Base-by-base conservation (phyloP, 1,140 invertebrate genomes). In the Dendroctonus ponderosae region DNA sequence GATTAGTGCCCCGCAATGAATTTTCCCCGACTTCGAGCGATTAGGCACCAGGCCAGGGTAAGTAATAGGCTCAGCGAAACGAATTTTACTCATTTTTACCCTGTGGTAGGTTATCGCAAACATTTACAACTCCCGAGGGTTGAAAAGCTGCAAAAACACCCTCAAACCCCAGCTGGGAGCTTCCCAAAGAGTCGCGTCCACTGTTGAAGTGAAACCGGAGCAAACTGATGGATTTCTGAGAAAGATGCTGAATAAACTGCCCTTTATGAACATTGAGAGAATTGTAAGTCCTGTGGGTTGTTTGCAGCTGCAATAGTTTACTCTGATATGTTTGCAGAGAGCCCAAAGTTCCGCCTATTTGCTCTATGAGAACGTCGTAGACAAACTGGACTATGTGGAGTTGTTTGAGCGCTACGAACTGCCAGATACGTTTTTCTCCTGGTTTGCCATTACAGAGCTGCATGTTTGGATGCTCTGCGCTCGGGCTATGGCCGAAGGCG, bases 401-500 rank as follows among this genome's bases (percentile, higher is more conserved):
- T 86, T 86, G 79, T 85, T 88, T 80, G 72, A 81, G 82, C 85
- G 85, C 74, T 87, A 89, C 61, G 79, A 88, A 49, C 78, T 94
- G 75, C 82, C 85, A 15, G 91, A 94, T 71, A 91, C 90, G 41
- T 92, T 92, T 76, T 84, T 85, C 70, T 92, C 91, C 0, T 94
- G 91, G 91, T 94, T 92, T 78, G 75, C 87, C 3, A 79, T 94
- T 3, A 92, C 89, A 3, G 91, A 94, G 78, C 78, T 94, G 12
- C 91, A 95, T 78, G 83, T 94, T 0, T 95, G 93, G 93, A 85
- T 94, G 81, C 70, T 93, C 7, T 80, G 88, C 75, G 83, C 87
- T 11, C 82, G 92, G 49, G 83, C 86, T 6, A 93, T 93, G 89
- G 86, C 87, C 37, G 89, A 92, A 79, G 88, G 82, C 14, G 82